These are phyloP conservation scores for Sebastes aleutianus DNA, from an alignment of 2,797 vertebrate species.

Conservation along the genomic window DNA sequence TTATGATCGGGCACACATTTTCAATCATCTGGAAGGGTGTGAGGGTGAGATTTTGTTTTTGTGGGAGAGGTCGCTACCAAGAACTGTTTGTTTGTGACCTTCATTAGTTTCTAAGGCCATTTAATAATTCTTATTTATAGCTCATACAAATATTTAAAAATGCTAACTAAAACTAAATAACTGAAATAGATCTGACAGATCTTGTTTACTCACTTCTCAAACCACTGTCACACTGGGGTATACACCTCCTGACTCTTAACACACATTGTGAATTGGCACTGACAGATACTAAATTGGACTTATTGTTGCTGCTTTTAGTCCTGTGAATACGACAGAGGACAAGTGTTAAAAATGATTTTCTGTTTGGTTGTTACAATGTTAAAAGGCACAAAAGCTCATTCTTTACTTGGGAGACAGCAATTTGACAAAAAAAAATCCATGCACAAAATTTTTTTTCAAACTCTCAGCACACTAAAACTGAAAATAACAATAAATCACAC, in stretches of 20 bases:
- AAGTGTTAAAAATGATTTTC: too few species aligned
- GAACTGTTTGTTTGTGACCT: not conserved
- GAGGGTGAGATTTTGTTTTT: not conserved
- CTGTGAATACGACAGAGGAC: too few species aligned
- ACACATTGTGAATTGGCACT: not conserved
- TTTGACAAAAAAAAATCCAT: too few species aligned
- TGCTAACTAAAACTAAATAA: not conserved
- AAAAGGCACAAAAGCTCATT: too few species aligned
- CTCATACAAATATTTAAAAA: not conserved
- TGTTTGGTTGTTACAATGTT: too few species aligned
- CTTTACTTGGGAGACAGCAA: too few species aligned
- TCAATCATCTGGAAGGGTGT: not conserved
- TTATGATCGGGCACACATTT: not conserved
- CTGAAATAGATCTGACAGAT: not conserved
- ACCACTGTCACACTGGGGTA: not conserved
- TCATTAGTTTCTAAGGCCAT: not conserved
- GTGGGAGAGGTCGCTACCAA: not conserved
- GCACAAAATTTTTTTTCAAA: too few species aligned
- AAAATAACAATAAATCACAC: too few species aligned
- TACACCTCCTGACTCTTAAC: not conserved
- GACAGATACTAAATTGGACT: not conserved
- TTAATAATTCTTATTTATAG: not conserved
- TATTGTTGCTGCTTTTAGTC: not conserved
- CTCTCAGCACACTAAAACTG: too few species aligned
- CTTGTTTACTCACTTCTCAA: not conserved